Conservation (phyloP, 1,140 invertebrate species). For the Lamellibrachia luymesi region DNA sequence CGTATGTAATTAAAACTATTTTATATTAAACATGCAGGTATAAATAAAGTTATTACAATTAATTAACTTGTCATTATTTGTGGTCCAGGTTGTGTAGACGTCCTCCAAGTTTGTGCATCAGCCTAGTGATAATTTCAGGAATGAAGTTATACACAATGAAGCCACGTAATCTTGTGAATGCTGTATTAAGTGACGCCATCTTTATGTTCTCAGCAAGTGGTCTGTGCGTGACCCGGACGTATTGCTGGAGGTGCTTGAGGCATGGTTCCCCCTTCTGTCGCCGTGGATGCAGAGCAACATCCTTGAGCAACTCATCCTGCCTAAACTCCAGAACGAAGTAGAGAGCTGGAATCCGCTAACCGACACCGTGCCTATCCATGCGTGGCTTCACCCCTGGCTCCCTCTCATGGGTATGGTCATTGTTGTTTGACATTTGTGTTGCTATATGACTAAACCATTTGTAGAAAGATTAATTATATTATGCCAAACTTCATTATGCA, state of each 20-base stretch:
- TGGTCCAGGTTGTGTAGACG: not conserved
- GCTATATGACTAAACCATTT: not conserved
- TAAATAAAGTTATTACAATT: too few species aligned
- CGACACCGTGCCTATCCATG: conserved; percentile 90
- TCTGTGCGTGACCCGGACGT: conserved; percentile 70
- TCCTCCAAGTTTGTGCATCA: not conserved
- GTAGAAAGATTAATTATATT: not conserved
- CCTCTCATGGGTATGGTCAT: conserved; percentile 67
- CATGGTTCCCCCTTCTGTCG: conserved; percentile 79
- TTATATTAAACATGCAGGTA: too few species aligned
- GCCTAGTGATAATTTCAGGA: not conserved
- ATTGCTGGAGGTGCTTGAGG: conserved; percentile 76
- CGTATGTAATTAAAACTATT: too few species aligned
- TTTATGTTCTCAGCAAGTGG: conserved; percentile 35
- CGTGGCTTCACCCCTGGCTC: conserved; percentile 96
- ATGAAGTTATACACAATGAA: too few species aligned
- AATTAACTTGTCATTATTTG: too few species aligned
- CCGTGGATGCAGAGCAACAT: conserved; percentile 81
- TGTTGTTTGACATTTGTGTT: conserved; percentile 20
- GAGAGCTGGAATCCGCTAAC: conserved; percentile 91
- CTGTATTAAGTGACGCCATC: not conserved
- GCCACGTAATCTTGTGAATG: not conserved
- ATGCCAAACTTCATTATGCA: too few species aligned
- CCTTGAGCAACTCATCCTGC: conserved; percentile 77
- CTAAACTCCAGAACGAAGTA: conserved; percentile 75